These are phyloP conservation scores for Petrocephalus zakoni DNA, from an alignment of 2,113 vertebrate species.

Conservation along the genomic window DNA sequence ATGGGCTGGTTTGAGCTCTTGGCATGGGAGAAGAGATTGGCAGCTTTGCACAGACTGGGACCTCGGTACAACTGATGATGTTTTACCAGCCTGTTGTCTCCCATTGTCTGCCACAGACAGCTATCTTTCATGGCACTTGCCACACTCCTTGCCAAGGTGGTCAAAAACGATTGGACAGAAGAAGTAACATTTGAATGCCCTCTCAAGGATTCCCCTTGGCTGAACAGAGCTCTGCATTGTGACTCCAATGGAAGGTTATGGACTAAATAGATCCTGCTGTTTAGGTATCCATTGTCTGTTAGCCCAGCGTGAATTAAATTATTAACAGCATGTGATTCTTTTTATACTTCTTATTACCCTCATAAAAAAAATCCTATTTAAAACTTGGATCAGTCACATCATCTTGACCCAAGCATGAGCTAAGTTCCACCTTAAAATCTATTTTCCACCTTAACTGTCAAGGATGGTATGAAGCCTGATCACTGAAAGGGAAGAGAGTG, in stretches of 20 bases:
- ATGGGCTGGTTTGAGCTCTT: constrained; percentile 6
- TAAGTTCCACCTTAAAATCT: not conserved
- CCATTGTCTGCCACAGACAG: not conserved
- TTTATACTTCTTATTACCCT: not conserved
- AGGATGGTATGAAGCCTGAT: not conserved
- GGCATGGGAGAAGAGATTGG: constrained; percentile 6
- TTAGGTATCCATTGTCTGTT: not conserved
- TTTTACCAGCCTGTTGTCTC: constrained; percentile 11
- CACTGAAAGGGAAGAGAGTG: not conserved
- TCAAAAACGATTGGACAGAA: not conserved
- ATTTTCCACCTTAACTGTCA: not conserved
- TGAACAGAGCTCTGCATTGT: not conserved
- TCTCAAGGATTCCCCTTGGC: not conserved
- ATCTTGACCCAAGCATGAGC: not conserved
- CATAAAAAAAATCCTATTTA: not conserved
- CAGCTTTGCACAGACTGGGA: constrained; percentile 16
- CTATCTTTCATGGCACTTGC: constrained; percentile 5
- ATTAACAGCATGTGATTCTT: not conserved
- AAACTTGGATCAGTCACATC: not conserved
- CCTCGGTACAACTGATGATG: not conserved
- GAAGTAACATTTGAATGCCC: not conserved
- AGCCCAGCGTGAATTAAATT: not conserved
- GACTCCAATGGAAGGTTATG: not conserved
- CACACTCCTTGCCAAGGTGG: not conserved
- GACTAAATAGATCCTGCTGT: not conserved